A percentile compares a stretch with the other conserved stretches of the same genome.
These are phyloP conservation scores for Heliconius eleuchia DNA, from an alignment of 1,140 invertebrate species.

Conservation along the genomic window DNA sequence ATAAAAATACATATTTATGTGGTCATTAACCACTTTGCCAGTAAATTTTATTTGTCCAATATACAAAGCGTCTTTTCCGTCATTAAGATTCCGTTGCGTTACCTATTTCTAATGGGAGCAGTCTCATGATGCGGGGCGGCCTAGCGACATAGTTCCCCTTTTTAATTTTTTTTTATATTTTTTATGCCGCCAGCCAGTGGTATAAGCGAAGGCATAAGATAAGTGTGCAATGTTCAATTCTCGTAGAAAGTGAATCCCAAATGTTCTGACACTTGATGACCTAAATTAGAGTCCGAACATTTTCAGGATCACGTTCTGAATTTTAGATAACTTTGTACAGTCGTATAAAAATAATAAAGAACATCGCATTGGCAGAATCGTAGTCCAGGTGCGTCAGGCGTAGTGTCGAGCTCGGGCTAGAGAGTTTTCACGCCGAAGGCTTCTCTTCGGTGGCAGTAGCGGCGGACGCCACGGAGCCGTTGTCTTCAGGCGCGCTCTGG, in stretches of 20 bases:
- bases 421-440: conserved; percentile 78
- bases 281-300: conserved; percentile 56
- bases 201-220: conserved; percentile 67
- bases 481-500: conserved; percentile 79
- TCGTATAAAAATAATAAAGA: conserved; percentile 77
- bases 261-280: conserved; percentile 50
- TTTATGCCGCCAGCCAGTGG: conserved; percentile 62
- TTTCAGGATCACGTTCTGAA: conserved; percentile 67
- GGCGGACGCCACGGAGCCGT: conserved; percentile 81
- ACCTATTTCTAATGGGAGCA: conserved; percentile 65
- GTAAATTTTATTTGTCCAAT: conserved; percentile 69
- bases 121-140: conserved; percentile 69
- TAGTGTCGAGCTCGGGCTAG: conserved; percentile 44
- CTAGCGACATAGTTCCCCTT: conserved; percentile 61
- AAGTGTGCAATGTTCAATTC: conserved; percentile 76
- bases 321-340: conserved; percentile 72
- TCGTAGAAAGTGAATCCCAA: conserved; percentile 70
- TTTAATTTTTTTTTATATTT: conserved; percentile 69
- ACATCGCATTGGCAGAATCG: conserved; percentile 68
- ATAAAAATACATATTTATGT: conserved; percentile 50
- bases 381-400: conserved; percentile 52
- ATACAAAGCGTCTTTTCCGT: conserved; percentile 67
- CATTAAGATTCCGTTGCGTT: conserved; percentile 58
- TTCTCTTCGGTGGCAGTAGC: conserved; percentile 82
- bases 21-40: conserved; percentile 71